Evolutionary conservation across 2,888 invertebrate genomes (phyloP).

Genomic region (Monoplex corrugatus): DNA sequence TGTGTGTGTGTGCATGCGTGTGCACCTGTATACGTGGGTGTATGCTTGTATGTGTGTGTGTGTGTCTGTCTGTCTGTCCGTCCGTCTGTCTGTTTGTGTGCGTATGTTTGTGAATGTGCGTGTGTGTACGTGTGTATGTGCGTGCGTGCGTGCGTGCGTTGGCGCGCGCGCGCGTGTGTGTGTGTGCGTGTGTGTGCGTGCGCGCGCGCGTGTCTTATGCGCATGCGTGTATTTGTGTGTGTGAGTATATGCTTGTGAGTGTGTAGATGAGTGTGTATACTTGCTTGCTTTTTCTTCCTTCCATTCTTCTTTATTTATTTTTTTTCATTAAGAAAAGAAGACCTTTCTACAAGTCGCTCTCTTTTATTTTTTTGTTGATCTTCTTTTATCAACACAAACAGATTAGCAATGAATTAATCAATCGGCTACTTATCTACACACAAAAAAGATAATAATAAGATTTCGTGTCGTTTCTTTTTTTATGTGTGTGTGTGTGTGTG

Average conservation of each 20-base stretch:
- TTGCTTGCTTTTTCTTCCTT: not conserved
- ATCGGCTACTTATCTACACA: too few species aligned
- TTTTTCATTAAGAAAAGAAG: too few species aligned
- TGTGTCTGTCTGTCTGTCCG: not conserved
- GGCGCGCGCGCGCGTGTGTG: not conserved
- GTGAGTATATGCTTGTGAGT: not conserved
- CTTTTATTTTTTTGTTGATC: too few species aligned
- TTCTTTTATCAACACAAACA: too few species aligned
- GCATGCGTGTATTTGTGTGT: not conserved
- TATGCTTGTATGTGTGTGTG: not conserved
- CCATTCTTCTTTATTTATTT: too few species aligned
- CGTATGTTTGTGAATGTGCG: not conserved
- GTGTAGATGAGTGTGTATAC: not conserved
- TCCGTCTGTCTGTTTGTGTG: not conserved
- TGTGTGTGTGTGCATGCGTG: slow-evolving; percentile 2
- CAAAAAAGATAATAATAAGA: too few species aligned
- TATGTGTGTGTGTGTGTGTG: too few species aligned
- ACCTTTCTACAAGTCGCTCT: too few species aligned
- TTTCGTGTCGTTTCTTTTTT: too few species aligned
- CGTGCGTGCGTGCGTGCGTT: slow-evolving; percentile 16
- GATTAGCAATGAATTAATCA: too few species aligned
- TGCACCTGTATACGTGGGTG: slow-evolving; percentile 8
- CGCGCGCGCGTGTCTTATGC: not conserved
- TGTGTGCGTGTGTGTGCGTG: not conserved
- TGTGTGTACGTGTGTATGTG: not conserved